These are phyloP conservation scores for Camponotus fellah DNA, from an alignment of 2,888 invertebrate species.

Conservation along the genomic window DNA sequence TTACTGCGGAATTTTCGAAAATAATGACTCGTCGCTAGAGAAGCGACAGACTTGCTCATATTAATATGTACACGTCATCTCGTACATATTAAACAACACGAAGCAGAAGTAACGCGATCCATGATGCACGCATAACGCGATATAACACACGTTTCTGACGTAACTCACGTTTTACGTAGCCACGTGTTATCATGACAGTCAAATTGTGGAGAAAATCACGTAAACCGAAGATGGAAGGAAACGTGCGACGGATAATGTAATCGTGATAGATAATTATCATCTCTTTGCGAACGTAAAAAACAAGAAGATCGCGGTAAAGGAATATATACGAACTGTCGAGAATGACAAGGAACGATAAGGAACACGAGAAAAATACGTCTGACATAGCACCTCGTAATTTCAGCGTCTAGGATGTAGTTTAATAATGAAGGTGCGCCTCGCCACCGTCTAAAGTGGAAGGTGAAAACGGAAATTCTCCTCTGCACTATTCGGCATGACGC, in stretches of 20 bases:
- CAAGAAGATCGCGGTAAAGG: conserved; percentile 45
- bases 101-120: conserved; percentile 47
- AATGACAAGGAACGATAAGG: conserved; percentile 55
- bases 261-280: conserved; percentile 75
- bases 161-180: neutral
- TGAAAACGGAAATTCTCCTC: conserved; percentile 43
- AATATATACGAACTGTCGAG: conserved; percentile 28
- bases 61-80: neutral
- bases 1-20: neutral
- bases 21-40: neutral
- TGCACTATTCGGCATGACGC: neutral
- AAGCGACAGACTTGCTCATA: neutral
- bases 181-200: conserved; percentile 70
- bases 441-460: neutral
- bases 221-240: conserved; percentile 39
- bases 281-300: conserved; percentile 59
- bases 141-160: conserved; percentile 62
- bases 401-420: conserved; percentile 45
- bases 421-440: conserved; percentile 37
- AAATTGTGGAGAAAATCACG: conserved; percentile 60
- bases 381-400: conserved; percentile 63
- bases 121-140: conserved; percentile 69
- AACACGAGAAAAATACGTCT: conserved; percentile 50
- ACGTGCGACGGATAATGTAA: conserved; percentile 61
- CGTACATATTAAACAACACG: neutral